Conservation (phyloP, 2,888 invertebrate species). For the Trilocha varians region DNA sequence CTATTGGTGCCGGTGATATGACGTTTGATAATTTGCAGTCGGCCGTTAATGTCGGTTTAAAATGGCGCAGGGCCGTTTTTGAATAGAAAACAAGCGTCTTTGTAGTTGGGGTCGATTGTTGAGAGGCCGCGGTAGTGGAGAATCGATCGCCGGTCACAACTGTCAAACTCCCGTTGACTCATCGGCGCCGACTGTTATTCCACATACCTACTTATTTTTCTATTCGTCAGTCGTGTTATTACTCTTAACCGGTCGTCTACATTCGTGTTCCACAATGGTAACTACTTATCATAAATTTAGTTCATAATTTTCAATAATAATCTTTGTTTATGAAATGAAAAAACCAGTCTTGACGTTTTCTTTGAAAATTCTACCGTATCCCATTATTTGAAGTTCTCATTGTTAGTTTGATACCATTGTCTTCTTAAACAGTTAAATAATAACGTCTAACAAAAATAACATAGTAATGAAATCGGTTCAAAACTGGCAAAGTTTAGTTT, state of each 20-base stretch:
- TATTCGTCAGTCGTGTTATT: slow-evolving; percentile 38
- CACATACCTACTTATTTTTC: slow-evolving; percentile 35
- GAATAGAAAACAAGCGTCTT: slow-evolving; percentile 35
- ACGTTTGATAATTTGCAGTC: slow-evolving; percentile 41
- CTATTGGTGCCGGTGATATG: slow-evolving; percentile 52
- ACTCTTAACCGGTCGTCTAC: slow-evolving; percentile 15
- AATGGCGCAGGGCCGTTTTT: slow-evolving; percentile 28
- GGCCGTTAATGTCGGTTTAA: slow-evolving; percentile 35
- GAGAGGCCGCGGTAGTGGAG: slow-evolving; percentile 14
- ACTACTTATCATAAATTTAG: not conserved
- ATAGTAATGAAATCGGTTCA: too few relatives aligned
- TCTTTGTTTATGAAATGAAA: not conserved
- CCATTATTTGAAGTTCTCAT: too few relatives aligned
- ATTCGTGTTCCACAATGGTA: slow-evolving; percentile 23
- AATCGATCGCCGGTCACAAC: slow-evolving; percentile 68
- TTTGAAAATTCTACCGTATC: too few relatives aligned
- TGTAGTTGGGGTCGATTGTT: not conserved
- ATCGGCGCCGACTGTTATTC: slow-evolving; percentile 46
- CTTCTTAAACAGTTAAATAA: too few relatives aligned
- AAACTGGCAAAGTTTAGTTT: too few relatives aligned
- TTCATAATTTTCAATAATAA: not conserved
- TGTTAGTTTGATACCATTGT: too few relatives aligned
- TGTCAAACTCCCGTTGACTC: slow-evolving; percentile 68
- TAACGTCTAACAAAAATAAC: too few relatives aligned
- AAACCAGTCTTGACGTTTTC: too few relatives aligned